phyloP scores from a whole-genome alignment of 1,140 invertebrate genomes.

The Matsumurasca onukii region DNA sequence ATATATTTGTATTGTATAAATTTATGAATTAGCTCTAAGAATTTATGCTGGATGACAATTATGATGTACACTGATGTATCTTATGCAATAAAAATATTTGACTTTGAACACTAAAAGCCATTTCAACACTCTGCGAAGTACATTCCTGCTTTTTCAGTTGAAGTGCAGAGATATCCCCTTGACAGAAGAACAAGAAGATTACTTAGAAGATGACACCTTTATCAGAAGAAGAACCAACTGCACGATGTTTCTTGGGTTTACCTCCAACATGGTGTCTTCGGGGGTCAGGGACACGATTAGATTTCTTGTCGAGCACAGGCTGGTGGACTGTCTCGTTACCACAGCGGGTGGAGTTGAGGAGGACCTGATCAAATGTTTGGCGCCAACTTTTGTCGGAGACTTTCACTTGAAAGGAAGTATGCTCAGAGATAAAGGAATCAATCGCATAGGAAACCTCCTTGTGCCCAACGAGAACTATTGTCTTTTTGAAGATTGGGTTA shows the following conservation, averaged over 20 bases:
- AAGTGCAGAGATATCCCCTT: slow-evolving; percentile 64
- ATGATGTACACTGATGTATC: too few species aligned
- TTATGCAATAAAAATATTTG: too few species aligned
- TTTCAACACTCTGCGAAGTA: too few species aligned
- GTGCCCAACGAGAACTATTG: slow-evolving; percentile 99
- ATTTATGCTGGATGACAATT: too few species aligned
- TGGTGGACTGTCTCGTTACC: slow-evolving; percentile 95
- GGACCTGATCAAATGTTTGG: slow-evolving; percentile 98
- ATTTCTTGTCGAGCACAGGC: slow-evolving; percentile 87
- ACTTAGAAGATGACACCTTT: slow-evolving; percentile 74
- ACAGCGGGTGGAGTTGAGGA: slow-evolving; percentile 98
- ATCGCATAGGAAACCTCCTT: slow-evolving; percentile 95
- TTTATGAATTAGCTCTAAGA: too few species aligned
- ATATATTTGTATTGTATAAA: too few species aligned
- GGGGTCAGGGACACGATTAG: slow-evolving; percentile 90
- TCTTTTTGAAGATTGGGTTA: slow-evolving; percentile 97
- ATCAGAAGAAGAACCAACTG: slow-evolving; percentile 78
- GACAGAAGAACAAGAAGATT: slow-evolving; percentile 62
- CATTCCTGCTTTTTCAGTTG: too few species aligned
- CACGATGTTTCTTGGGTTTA: slow-evolving; percentile 97
- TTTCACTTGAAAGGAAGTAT: slow-evolving; percentile 80
- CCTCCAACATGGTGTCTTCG: slow-evolving; percentile 96
- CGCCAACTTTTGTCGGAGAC: slow-evolving; percentile 90
- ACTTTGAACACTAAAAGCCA: too few species aligned
- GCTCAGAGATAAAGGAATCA: slow-evolving; percentile 87